These are phyloP conservation scores for Thunnus albacares DNA, from an alignment of 2,797 vertebrate genomes.

Conservation along the genomic window DNA sequence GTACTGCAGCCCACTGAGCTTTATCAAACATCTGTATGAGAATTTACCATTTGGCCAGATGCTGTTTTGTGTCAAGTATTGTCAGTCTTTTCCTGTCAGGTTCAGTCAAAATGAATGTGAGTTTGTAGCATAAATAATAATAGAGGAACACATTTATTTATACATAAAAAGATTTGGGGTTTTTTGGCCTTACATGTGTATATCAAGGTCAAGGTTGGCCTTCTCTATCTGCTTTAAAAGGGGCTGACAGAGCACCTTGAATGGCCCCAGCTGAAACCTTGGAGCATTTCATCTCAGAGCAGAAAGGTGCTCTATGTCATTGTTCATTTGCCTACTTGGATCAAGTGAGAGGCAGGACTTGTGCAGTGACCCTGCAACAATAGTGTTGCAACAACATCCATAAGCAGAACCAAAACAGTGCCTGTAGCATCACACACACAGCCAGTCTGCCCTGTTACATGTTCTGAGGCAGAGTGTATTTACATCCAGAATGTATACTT, in stretches of 20 bases:
- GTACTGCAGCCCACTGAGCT: constrained; percentile 4
- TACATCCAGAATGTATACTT: not conserved
- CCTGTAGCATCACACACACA: not conserved
- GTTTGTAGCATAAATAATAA: not conserved
- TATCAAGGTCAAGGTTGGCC: not conserved
- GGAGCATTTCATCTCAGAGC: constrained; percentile 24
- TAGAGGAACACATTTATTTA: not conserved
- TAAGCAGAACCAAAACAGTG: constrained; percentile 30
- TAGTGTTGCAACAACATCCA: constrained; percentile 40
- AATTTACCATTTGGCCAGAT: not conserved
- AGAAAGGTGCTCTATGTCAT: constrained; percentile 20
- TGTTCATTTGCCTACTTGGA: constrained; percentile 43
- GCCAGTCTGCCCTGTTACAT: not conserved
- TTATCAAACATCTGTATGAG: not conserved
- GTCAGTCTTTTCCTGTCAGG: not conserved
- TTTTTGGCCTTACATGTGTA: too few relatives aligned
- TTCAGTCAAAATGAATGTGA: not conserved
- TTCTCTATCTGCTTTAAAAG: constrained; percentile 23
- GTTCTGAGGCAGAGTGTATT: not conserved
- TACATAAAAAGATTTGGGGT: not conserved
- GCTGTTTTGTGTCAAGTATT: not conserved
- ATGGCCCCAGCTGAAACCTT: constrained; percentile 24
- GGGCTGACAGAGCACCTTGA: constrained; percentile 31
- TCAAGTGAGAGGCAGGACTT: constrained; percentile 43
- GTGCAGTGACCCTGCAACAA: constrained; percentile 36